Evolutionary conservation across 2,113 vertebrate species (phyloP).

Genomic region (Abramis brama): DNA sequence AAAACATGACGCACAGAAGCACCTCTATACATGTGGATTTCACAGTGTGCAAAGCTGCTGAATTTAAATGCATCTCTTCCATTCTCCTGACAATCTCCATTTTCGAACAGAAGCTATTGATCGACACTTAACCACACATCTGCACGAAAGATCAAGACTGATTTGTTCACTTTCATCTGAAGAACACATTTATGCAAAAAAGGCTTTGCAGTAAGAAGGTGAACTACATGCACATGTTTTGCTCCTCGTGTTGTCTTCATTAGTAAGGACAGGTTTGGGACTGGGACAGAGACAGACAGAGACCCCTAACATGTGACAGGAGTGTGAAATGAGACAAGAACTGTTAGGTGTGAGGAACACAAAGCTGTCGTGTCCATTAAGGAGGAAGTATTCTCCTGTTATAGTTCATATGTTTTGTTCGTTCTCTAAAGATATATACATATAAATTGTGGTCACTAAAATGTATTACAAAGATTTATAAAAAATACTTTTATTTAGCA

Average conservation of each 20-base stretch:
- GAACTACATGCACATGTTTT: conserved; percentile 29
- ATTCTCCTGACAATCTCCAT: background rate
- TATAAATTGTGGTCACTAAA: no score
- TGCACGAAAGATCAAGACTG: conserved; percentile 61
- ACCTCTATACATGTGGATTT: conserved; percentile 18
- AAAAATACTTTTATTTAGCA: no score
- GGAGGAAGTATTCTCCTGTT: background rate
- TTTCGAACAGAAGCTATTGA: conserved; percentile 24
- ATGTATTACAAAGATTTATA: no score
- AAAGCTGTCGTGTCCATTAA: background rate
- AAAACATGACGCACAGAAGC: background rate
- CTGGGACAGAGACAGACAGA: conserved; percentile 16
- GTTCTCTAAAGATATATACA: background rate
- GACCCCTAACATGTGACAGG: conserved; percentile 4
- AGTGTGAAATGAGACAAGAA: conserved; percentile 8
- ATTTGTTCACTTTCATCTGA: conserved; percentile 32
- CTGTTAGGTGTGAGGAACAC: conserved; percentile 12
- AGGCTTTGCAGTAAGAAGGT: conserved; percentile 19
- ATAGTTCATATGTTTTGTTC: background rate
- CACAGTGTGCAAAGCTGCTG: background rate
- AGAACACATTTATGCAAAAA: conserved; percentile 25
- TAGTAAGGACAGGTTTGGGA: conserved; percentile 30
- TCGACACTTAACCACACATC: conserved; percentile 36
- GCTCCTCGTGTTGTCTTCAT: conserved; percentile 21
- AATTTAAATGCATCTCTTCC: background rate